These are phyloP conservation scores for Echinops telfairi DNA, from an alignment of 2,113 vertebrate species.

Conservation along the genomic window DNA sequence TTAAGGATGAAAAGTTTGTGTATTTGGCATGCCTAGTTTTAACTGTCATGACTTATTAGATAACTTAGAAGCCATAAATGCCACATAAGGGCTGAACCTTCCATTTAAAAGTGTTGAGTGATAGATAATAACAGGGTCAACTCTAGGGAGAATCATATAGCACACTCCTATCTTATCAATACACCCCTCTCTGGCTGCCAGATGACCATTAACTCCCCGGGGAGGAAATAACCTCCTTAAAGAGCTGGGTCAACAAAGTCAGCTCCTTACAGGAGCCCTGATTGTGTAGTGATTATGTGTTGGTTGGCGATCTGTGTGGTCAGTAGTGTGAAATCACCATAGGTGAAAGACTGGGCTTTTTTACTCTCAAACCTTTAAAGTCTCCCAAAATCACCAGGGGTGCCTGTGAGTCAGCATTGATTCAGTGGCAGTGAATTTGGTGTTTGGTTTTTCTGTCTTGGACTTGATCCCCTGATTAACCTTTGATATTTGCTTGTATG, in stretches of 20 bases:
- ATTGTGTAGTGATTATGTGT: too few species aligned
- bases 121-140: not conserved
- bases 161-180: not conserved
- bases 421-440: too few species aligned
- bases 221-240: not conserved
- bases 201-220: not conserved
- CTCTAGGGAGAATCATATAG: not conserved
- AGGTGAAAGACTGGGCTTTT: too few species aligned
- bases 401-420: too few species aligned
- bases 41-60: slow-evolving; percentile 15
- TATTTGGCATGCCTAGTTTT: slow-evolving; percentile 46
- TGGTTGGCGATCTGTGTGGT: too few species aligned
- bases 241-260: slow-evolving; percentile 6
- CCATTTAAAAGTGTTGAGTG: not conserved
- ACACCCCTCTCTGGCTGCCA: not conserved
- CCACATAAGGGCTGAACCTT: not conserved
- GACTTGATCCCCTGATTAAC: not conserved
- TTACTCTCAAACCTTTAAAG: too few species aligned
- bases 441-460: not conserved
- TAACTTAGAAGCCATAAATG: not conserved
- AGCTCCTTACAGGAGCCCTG: too few species aligned
- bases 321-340: too few species aligned
- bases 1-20: slow-evolving; percentile 21
- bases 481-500: slow-evolving; percentile 14
- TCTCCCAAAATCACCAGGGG: too few species aligned